phyloP scores from a whole-genome alignment of 2,888 invertebrate genomes.

The Chorisops tibialis region DNA sequence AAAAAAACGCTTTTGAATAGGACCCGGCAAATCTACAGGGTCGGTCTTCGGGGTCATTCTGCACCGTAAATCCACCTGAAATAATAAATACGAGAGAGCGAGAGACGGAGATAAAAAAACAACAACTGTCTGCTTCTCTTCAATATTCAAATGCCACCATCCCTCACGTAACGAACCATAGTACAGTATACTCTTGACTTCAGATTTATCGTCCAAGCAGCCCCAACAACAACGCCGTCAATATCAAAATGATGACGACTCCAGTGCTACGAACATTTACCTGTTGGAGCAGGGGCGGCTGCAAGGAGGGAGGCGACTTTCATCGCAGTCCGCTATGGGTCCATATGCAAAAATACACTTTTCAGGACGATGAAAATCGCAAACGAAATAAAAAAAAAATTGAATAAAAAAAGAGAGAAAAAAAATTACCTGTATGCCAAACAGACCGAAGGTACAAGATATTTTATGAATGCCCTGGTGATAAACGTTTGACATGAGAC shows the following conservation, averaged over 20 bases:
- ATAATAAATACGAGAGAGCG: constrained; percentile 14
- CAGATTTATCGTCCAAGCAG: constrained; percentile 11
- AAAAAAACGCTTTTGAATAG: background rate
- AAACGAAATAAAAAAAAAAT: constrained; percentile 14
- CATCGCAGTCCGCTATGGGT: constrained; percentile 15
- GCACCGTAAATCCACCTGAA: constrained; percentile 11
- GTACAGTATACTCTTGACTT: constrained; percentile 7
- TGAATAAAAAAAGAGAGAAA: background rate
- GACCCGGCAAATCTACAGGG: background rate
- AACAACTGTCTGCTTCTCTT: constrained; percentile 16
- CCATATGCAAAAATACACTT: constrained; percentile 31
- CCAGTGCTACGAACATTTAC: constrained; percentile 19
- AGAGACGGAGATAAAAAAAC: background rate
- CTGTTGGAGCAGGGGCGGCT: constrained; percentile 16
- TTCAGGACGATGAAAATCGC: constrained; percentile 23
- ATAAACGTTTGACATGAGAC: constrained; percentile 35
- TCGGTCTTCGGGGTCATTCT: constrained; percentile 17
- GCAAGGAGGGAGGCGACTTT: constrained; percentile 6
- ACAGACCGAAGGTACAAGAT: constrained; percentile 27
- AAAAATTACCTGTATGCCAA: constrained; percentile 16
- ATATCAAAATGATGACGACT: background rate
- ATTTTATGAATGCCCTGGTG: constrained; percentile 34
- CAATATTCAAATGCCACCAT: constrained; percentile 25
- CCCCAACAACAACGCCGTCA: constrained; percentile 7
- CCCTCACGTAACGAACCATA: constrained; percentile 7